Percentiles rank a stretch among this genome's conserved stretches.
These are phyloP conservation scores for Nemapogon koenigi DNA, from an alignment of 2,888 invertebrate species.

Conservation along the genomic window DNA sequence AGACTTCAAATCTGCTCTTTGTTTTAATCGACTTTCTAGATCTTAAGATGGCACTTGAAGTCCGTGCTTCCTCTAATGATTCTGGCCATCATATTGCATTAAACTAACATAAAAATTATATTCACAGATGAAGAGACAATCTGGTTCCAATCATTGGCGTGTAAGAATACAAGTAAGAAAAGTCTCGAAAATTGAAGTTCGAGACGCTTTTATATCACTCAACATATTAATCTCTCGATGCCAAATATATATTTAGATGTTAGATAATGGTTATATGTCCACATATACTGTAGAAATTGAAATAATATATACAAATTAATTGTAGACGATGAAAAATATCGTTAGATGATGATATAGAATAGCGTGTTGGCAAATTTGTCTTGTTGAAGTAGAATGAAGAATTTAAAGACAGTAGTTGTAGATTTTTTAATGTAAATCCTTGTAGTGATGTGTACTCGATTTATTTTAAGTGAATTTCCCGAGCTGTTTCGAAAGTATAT, in stretches of 20 bases:
- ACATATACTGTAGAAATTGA: slow-evolving; percentile 44
- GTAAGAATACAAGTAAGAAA: neutral
- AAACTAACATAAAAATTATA: no score
- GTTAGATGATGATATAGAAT: neutral
- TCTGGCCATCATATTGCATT: no score
- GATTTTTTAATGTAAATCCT: neutral
- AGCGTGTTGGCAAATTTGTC: slow-evolving; percentile 1
- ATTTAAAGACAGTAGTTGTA: slow-evolving; percentile 3
- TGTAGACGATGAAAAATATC: neutral
- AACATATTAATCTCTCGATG: slow-evolving; percentile 36
- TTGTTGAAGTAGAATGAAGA: slow-evolving; percentile 5
- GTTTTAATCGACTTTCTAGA: no score
- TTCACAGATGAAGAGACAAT: slow-evolving; percentile 45
- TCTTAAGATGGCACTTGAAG: no score
- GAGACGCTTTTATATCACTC: neutral
- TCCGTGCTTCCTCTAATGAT: no score
- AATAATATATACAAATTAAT: slow-evolving; percentile 2
- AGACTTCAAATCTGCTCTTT: no score
- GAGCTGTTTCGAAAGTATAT: no score
- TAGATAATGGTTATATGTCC: slow-evolving; percentile 55
- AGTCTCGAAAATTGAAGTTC: neutral
- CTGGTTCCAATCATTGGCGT: slow-evolving; percentile 23
- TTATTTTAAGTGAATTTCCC: no score
- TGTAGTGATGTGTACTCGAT: no score
- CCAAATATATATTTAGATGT: slow-evolving; percentile 36